Percentiles rank a stretch among this genome's conserved stretches.
Conservation (phyloP, 2,888 invertebrate species). For the Cephonodes hylas region DNA sequence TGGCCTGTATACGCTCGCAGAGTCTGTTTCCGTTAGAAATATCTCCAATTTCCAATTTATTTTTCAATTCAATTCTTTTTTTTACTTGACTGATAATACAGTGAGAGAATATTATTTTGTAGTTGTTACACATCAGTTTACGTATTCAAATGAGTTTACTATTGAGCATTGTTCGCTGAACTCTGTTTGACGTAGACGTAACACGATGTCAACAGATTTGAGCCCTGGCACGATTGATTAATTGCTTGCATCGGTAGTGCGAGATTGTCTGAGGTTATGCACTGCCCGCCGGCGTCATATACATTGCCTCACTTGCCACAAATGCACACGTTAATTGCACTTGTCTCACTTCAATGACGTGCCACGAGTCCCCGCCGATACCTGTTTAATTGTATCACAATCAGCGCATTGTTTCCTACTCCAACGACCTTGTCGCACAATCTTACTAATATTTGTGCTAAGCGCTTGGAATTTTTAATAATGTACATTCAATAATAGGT, state of each 20-base stretch:
- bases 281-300: background rate
- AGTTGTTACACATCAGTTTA: background rate
- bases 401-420: background rate
- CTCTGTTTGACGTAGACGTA: background rate
- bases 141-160: background rate
- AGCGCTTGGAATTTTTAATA: background rate
- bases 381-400: background rate
- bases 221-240: background rate
- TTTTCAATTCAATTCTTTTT: too few species aligned
- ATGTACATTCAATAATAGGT: background rate
- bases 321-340: background rate
- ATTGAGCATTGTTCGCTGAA: background rate
- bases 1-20: background rate
- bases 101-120: too few species aligned
- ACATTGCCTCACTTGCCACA: background rate
- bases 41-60: too few species aligned
- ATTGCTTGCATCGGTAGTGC: background rate
- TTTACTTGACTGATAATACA: too few species aligned
- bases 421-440: background rate
- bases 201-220: background rate
- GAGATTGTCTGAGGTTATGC: too few species aligned
- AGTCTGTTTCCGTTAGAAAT: background rate
- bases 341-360: background rate
- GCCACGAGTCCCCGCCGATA: background rate
- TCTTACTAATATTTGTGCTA: background rate